A percentile compares a stretch with the other conserved stretches of the same genome.
Evolutionary conservation across 2,113 vertebrate genomes (phyloP).

Genomic region (Pteropus alecto): DNA sequence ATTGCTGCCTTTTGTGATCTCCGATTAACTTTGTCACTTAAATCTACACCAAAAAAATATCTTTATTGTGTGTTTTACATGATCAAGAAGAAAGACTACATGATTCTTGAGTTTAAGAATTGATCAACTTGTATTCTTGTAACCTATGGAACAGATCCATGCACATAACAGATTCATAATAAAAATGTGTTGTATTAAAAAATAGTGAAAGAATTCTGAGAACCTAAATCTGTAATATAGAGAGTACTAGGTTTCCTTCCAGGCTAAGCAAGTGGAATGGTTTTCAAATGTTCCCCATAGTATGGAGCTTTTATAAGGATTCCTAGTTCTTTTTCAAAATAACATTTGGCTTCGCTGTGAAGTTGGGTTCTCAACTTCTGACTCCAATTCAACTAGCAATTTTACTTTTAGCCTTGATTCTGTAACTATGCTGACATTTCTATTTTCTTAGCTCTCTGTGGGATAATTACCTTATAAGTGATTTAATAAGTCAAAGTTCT

Average conservation of each 20-base stretch:
- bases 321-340: background rate
- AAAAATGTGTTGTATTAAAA: background rate
- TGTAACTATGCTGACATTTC: slow-evolving; percentile 11
- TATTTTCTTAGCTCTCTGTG: slow-evolving; percentile 48
- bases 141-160: background rate
- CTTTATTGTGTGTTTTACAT: background rate
- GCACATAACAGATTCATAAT: background rate
- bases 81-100: background rate
- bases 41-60: background rate
- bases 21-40: background rate
- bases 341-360: background rate
- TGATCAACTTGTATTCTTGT: background rate
- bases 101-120: background rate
- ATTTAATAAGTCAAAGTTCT: slow-evolving; percentile 58
- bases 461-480: slow-evolving; percentile 52
- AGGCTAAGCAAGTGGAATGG: background rate
- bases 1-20: background rate
- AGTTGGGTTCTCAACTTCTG: background rate
- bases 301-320: background rate
- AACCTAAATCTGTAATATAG: background rate
- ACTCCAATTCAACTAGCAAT: background rate
- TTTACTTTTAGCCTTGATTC: background rate
- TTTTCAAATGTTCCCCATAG: background rate
- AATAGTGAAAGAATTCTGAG: background rate
- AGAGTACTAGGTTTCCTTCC: background rate